A percentile compares a stretch with the other conserved stretches of the same genome.
Conservation (phyloP, 2,113 vertebrate species). For the Boleophthalmus pectinirostris region DNA sequence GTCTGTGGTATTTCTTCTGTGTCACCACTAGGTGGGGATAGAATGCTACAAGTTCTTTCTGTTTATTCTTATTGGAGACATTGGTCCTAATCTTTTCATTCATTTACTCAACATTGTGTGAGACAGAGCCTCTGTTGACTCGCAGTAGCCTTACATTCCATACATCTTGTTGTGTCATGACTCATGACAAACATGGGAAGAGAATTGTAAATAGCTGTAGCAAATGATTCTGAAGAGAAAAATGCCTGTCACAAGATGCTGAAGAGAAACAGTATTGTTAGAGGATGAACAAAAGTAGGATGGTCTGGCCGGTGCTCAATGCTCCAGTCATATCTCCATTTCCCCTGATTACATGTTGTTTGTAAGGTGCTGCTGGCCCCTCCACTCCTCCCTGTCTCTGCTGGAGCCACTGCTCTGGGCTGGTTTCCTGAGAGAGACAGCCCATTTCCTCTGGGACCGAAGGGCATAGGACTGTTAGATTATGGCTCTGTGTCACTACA, state of each 20-base stretch:
- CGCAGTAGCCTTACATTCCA: background rate
- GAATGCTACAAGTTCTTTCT: slow-evolving; percentile 1
- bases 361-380: slow-evolving; percentile 47
- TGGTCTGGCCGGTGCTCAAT: background rate
- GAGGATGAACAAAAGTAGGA: background rate
- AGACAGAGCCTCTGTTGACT: slow-evolving; percentile 1
- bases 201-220: background rate
- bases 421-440: slow-evolving; percentile 62
- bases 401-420: slow-evolving; percentile 27
- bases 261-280: slow-evolving; percentile 10
- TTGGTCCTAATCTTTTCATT: background rate
- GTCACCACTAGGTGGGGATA: slow-evolving; percentile 68
- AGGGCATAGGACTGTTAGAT: slow-evolving; percentile 43
- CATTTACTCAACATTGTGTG: background rate
- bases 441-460: slow-evolving; percentile 63
- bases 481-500: slow-evolving; percentile 36
- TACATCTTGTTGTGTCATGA: background rate
- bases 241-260: slow-evolving; percentile 2
- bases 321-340: slow-evolving; percentile 20
- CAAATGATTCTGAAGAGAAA: slow-evolving; percentile 6
- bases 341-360: slow-evolving; percentile 71
- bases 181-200: slow-evolving; percentile 1
- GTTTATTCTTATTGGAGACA: background rate
- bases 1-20: background rate
- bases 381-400: slow-evolving; percentile 14